A percentile compares a stretch with the other conserved stretches of the same genome.
phyloP scores from a whole-genome alignment of 2,888 invertebrate genomes.

The Elmis aenea region DNA sequence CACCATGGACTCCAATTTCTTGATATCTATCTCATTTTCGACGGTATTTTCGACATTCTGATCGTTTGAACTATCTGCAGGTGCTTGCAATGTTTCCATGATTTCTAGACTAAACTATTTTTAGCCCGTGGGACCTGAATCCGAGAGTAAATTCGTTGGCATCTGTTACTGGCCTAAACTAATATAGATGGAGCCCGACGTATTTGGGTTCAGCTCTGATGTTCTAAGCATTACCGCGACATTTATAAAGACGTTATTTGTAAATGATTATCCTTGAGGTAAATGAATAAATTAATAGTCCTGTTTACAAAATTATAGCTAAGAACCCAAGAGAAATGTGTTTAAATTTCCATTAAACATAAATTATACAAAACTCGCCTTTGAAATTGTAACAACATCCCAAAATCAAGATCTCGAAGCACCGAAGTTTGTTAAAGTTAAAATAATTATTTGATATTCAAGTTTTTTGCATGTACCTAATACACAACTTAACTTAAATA shows the following conservation, averaged over 20 bases:
- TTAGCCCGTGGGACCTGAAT: conserved; percentile 26
- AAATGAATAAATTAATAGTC: no score
- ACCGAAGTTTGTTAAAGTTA: no score
- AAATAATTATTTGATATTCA: no score
- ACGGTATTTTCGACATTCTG: conserved; percentile 23
- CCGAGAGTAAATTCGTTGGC: conserved; percentile 12
- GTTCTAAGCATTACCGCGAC: conserved; percentile 14
- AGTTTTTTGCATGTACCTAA: no score
- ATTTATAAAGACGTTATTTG: neutral
- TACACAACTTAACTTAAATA: no score
- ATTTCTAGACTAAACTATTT: conserved; percentile 38
- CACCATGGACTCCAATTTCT: conserved; percentile 37
- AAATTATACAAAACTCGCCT: no score
- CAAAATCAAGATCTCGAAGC: no score
- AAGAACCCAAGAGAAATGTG: neutral
- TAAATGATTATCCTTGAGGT: no score
- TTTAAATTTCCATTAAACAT: no score
- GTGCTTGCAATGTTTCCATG: conserved; percentile 40
- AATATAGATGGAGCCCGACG: conserved; percentile 23
- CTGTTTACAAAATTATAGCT: neutral
- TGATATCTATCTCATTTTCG: conserved; percentile 23
- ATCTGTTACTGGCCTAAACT: conserved; percentile 6
- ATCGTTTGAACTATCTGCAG: conserved; percentile 38
- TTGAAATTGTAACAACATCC: no score
- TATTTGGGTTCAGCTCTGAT: conserved; percentile 12